Base-by-base conservation (phyloP, 2,113 vertebrate genomes). In the Xenopus laevis region DNA sequence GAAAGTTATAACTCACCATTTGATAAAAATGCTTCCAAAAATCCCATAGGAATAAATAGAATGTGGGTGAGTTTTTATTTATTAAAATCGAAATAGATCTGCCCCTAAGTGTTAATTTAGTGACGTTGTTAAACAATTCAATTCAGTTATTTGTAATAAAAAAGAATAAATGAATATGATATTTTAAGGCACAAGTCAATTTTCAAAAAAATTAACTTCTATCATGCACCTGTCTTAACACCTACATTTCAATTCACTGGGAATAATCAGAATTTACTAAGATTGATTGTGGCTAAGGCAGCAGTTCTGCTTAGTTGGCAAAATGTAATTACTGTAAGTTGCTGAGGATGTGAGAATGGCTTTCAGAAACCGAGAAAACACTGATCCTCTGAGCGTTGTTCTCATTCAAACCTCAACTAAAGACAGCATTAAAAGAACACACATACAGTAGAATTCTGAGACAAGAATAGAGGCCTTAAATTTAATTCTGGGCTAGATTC, bases 271-370 rank as follows among this genome's bases (percentile, higher is more conserved):
- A 30, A 74, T 61, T 67, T 57, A 60, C 44, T 10, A 23, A 74
- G 65, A 74, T 68, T 68, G 72, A 74, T 61, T 20, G 57, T 12
- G 53, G 63, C 65, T 45, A 11, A 7, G 12, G 40, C 61, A 30
- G 55, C 16, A 47, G 23, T 74, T 61, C 72, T 74, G 72, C 65
- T 74, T 55, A 74, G 44, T 52, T 16, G 40, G 65, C 72, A 68
- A 59, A 52, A 68, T 21, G 55, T 33, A 61, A 74, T 68, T 59
- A n/a, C n/a, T n/a, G n/a, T n/a, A 52, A 40, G 21, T 74, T 61
- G 44, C 57, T 30, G 53, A 74, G 21, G 20, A 74, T 67, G 72
- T 60, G 65, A 61, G 72, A 61, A 61, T 65, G 45, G 61, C 46
- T 53, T 72, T 72, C 52, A 64, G 60, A 17, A 53, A 45, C 30